Evolutionary conservation across 2,797 vertebrate species (phyloP).

Genomic region (Notolepis coatsorum): DNA sequence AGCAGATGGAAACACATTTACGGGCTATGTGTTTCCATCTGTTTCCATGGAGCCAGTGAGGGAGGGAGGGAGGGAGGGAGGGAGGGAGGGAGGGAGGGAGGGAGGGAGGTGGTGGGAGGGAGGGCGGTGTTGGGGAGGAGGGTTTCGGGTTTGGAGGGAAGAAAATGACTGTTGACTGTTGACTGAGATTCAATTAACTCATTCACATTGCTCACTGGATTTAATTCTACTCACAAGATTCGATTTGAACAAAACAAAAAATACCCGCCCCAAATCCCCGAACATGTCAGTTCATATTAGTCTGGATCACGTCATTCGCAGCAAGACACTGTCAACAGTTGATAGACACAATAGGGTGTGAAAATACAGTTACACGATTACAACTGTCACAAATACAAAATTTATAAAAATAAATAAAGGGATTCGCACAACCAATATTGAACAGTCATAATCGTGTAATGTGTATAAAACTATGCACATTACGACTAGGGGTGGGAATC

Average conservation of each 20-base stretch:
- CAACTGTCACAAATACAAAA: conserved; percentile 10
- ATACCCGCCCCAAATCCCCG: conserved; percentile 31
- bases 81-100: not conserved
- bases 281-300: conserved; percentile 58
- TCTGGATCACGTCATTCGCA: conserved; percentile 25
- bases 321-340: conserved; percentile 37
- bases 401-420: not conserved
- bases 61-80: not conserved
- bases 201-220: conserved; percentile 4
- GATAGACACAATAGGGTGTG: conserved; percentile 49
- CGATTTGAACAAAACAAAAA: conserved; percentile 55
- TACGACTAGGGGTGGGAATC: not conserved
- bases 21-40: too few relatives aligned
- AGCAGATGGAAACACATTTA: conserved; percentile 72
- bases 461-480: not conserved
- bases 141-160: too few relatives aligned
- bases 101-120: not conserved
- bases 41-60: conserved; percentile 59
- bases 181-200: conserved; percentile 45
- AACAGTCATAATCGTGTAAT: not conserved
- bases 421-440: not conserved
- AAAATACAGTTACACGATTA: conserved; percentile 33
- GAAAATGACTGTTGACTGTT: conserved; percentile 55
- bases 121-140: not conserved
- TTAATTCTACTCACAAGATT: conserved; percentile 55